Evolutionary conservation across 92 coral and sea anemone species (phyloP).

Genomic region (Muricea muricata): DNA sequence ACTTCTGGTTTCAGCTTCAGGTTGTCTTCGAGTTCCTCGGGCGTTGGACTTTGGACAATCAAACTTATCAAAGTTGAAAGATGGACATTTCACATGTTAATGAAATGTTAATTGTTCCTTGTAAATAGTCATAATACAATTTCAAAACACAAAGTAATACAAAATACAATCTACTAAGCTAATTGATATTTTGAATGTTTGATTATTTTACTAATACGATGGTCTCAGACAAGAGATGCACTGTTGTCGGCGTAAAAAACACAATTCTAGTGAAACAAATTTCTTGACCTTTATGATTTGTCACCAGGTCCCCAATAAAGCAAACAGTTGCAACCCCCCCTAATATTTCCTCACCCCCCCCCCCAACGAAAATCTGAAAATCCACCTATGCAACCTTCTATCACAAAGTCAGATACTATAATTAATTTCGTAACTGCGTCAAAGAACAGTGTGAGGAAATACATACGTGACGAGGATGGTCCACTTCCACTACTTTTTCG

Average conservation of each 20-base stretch:
- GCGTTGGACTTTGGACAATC: too few species aligned
- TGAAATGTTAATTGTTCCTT: too few species aligned
- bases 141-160: too few species aligned
- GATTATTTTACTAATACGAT: background rate
- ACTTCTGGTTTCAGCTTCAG: too few species aligned
- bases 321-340: background rate
- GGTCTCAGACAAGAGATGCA: background rate
- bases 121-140: too few species aligned
- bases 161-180: background rate
- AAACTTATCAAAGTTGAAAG: too few species aligned
- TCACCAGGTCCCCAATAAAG: background rate
- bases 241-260: background rate
- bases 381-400: background rate
- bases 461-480: conserved; percentile 18
- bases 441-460: background rate
- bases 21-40: too few species aligned
- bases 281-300: background rate
- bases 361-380: background rate
- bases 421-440: too few species aligned
- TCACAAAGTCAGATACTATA: too few species aligned
- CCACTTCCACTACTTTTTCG: background rate
- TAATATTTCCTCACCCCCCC: too few species aligned
- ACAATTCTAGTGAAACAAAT: background rate
- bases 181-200: too few species aligned
- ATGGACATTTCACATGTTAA: background rate